Evolutionary conservation across 1,140 invertebrate genomes (phyloP), one percentile per base, ranked within the genome.

Genomic region (Cotesia glomerata): DNA sequence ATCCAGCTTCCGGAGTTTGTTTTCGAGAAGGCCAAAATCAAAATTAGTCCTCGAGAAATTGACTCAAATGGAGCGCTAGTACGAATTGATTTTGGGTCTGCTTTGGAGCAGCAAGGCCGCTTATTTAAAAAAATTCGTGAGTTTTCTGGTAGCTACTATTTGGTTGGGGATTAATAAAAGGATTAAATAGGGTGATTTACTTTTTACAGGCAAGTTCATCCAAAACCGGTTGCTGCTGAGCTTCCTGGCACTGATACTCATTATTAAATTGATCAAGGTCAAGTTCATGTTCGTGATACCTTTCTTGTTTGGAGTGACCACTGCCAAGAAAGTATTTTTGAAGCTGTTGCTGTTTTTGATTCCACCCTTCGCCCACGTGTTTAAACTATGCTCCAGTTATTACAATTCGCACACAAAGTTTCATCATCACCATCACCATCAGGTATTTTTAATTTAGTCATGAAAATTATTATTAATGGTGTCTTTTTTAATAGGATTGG

Each of bases 371-470:
- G 91, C 93, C 63, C 93, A 95, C 80, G 89, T 95, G 73, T 95
- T 95, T 87, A 95, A 95, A 80, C 87, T 95, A 1, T 95, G 94
- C 82, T 92, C 93, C 9, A 93, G 92, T 84, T 95, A 95, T 76
- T 93, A 94, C 71, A 90, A 90, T 66, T 88, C 89, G 75, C 91
- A 93, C 72, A 87, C 87, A 1, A 90, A 91, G n/a, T 93, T 93
- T 77, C 92, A 90, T 76, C 93, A 95, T 79, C 93, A 94, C 75
- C 93, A 95, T 80, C 93, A 95, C 82, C 93, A 95, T 71, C 80
- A 86, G 82, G 85, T 85, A 75, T 59, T 34, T 34, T 69, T 62
- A 11, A 26, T 71, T 45, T 35, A 26, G 56, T 59, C 11, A 71
- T 32, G 71, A 26, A 51, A 58, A 65, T 35, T 14, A 36, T 63